phyloP scores from a whole-genome alignment of 2,113 vertebrate species.

The Orthonyx spaldingii region DNA sequence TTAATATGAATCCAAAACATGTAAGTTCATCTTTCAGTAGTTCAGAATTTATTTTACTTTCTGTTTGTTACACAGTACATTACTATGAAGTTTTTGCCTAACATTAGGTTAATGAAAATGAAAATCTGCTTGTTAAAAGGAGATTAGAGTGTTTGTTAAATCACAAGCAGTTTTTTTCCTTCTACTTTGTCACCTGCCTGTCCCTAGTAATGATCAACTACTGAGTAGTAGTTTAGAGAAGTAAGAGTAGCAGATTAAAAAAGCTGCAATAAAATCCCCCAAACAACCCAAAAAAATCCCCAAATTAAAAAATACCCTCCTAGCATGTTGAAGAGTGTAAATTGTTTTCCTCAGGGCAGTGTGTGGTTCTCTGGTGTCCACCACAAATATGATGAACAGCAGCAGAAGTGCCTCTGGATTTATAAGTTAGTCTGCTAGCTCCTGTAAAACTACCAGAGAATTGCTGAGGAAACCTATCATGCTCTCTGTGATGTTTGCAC shows the following conservation, averaged over 20 bases:
- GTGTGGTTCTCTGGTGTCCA: background rate
- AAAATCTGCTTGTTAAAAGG: background rate
- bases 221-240: background rate
- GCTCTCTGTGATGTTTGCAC: background rate
- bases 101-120: background rate
- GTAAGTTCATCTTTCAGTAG: background rate
- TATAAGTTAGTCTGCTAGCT: background rate
- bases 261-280: background rate
- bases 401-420: background rate
- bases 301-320: background rate
- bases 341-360: background rate
- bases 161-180: background rate
- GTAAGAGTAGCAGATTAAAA: background rate
- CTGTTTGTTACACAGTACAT: background rate
- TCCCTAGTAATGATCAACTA: background rate
- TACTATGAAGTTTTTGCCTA: background rate
- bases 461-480: background rate
- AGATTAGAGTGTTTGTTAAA: background rate
- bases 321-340: background rate
- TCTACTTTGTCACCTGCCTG: background rate
- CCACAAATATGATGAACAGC: background rate
- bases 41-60: background rate
- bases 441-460: background rate
- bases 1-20: background rate
- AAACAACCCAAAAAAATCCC: background rate